Base-by-base conservation (phyloP, 2,888 invertebrate genomes). In the Catocala nupta region DNA sequence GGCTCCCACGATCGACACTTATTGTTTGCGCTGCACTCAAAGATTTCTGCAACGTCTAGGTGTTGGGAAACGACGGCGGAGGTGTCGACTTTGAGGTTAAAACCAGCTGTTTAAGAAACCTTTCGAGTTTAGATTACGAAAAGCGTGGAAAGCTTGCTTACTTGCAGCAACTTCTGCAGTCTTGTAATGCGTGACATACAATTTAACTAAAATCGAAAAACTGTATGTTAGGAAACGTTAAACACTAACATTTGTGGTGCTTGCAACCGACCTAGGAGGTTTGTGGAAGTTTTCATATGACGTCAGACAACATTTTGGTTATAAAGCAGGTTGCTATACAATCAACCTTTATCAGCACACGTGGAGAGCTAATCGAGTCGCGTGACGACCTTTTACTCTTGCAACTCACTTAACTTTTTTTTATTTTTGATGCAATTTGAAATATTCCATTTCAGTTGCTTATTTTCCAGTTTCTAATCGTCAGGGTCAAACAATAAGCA, bases 21-120 rank as follows among this genome's bases (percentile, higher is more conserved):
- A 91, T 92, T 93, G 92, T 93, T 93, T 90, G 89, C 84, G 81
- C 80, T 90, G 88, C 90, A 89, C 89, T 92, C 84, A 84, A 90
- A 87, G 89, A 90, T 90, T 91, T 91, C 90, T 91, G 92, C 93
- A 92, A 92, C 87, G 86, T 77, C 86, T 86, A 84, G 86, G 74
- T 87, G 86, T 92, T 92, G 88, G 80, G 92, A 90, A 92, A 93
- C 78, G 60, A 69, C 74, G 70, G 76, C 78, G 79, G 81, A 85
- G 88, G 83, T 86, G 84, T 83, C 83, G 84, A 81, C 85, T 87
- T 82, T 84, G 85, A 88, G 85, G 84, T 85, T 87, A 88, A 83
- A 91, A 89, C 89, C 88, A 90, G 86, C 89, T 86, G 83, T 89
- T 91, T 91, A 87, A 89, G 90, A 90, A 91, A 90, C 88, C 87